Conservation (phyloP, 30 jellyfish, hydroid and myxozoan species). For the Haliclystus octoradiatus region DNA sequence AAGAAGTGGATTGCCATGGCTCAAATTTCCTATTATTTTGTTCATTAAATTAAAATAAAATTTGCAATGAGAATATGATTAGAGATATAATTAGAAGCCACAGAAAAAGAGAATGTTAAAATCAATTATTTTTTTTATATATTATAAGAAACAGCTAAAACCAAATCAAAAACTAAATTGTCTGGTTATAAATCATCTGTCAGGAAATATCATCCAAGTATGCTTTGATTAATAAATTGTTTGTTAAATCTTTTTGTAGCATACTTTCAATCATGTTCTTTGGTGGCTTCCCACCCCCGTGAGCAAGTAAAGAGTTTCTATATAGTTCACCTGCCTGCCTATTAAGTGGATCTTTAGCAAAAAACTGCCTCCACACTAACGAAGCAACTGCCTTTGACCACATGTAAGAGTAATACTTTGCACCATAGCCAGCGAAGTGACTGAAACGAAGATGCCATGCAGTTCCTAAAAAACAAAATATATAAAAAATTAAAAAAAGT, state of each 20-base stretch:
- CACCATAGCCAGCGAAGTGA: slow-evolving; percentile 86
- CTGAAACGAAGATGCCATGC: slow-evolving; percentile 95
- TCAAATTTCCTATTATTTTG: too few species aligned
- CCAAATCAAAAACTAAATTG: too few species aligned
- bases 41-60: too few species aligned
- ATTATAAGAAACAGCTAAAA: too few species aligned
- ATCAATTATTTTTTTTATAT: too few species aligned
- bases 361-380: slow-evolving; percentile 66
- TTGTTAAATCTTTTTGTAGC: slow-evolving; percentile 50
- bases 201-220: too few species aligned
- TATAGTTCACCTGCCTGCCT: slow-evolving; percentile 72
- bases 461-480: slow-evolving; percentile 29
- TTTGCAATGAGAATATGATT: too few species aligned
- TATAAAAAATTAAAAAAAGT: background rate
- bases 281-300: slow-evolving; percentile 91
- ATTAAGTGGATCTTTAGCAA: slow-evolving; percentile 72
- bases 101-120: too few species aligned
- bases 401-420: slow-evolving; percentile 78
- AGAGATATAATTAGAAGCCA: too few species aligned
- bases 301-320: slow-evolving; percentile 65
- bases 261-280: slow-evolving; percentile 53
- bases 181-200: too few species aligned
- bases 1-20: too few species aligned
- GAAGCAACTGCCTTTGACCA: slow-evolving; percentile 96
- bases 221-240: slow-evolving; percentile 42